Conservation (phyloP, 2,888 invertebrate genomes). For the Silvanus unidentatus region DNA sequence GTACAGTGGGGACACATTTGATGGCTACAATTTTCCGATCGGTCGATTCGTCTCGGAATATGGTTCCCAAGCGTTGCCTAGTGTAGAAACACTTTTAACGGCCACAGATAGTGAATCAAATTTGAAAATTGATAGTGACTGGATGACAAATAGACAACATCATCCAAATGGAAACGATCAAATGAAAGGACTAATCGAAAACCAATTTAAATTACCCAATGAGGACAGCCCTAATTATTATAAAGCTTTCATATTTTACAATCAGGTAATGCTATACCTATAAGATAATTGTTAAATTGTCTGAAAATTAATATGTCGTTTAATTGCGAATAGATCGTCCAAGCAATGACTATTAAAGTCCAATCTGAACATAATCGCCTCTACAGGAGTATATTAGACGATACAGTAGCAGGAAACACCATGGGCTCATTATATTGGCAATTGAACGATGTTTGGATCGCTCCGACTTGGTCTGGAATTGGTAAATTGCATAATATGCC, state of each 20-base stretch:
- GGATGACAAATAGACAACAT: conserved; percentile 80
- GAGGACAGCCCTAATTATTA: conserved; percentile 35
- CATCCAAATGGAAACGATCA: conserved; percentile 67
- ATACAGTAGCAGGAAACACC: conserved; percentile 61
- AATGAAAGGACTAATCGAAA: conserved; percentile 56
- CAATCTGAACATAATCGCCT: conserved; percentile 73
- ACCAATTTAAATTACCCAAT: conserved; percentile 56
- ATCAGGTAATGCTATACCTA: too few relatives aligned
- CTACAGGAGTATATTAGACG: conserved; percentile 41
- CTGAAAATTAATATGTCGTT: too few relatives aligned
- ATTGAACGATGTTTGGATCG: too few relatives aligned
- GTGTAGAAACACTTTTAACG: conserved; percentile 59
- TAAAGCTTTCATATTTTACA: conserved; percentile 62
- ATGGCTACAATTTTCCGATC: conserved; percentile 66
- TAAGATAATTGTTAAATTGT: too few relatives aligned
- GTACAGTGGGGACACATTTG: conserved; percentile 76
- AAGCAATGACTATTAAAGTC: conserved; percentile 81
- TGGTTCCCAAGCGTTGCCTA: conserved; percentile 88
- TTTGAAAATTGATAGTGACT: conserved; percentile 52
- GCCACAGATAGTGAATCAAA: conserved; percentile 52
- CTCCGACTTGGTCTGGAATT: conserved; percentile 1
- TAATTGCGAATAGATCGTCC: conserved; percentile 85
- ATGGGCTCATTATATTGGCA: conserved; percentile 99
- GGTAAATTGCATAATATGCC: too few relatives aligned
- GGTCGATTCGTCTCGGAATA: conserved; percentile 93